Evolutionary conservation across 2,888 invertebrate genomes (phyloP).

Genomic region (Machimus atricapillus): DNA sequence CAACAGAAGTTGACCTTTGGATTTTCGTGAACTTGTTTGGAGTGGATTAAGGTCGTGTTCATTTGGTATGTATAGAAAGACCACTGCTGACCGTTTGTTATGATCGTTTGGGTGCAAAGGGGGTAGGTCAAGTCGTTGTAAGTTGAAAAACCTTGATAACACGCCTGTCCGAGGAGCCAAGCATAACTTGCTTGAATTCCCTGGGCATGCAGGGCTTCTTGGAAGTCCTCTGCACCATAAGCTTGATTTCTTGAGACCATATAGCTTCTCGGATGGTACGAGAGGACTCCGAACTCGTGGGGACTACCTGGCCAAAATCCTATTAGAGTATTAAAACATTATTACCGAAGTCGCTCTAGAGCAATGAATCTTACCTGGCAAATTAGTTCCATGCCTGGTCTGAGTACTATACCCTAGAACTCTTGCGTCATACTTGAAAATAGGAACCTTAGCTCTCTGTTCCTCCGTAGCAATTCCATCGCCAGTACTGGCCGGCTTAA

Average conservation of each 20-base stretch:
- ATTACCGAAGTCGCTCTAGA: neutral
- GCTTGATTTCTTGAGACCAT: slow-evolving; percentile 63
- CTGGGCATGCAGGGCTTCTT: slow-evolving; percentile 74
- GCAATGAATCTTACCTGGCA: slow-evolving; percentile 69
- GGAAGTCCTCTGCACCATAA: slow-evolving; percentile 66
- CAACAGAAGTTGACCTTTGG: slow-evolving; percentile 81
- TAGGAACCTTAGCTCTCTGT: slow-evolving; percentile 62
- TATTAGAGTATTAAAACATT: slow-evolving; percentile 53
- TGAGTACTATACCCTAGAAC: slow-evolving; percentile 67
- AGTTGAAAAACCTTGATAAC: slow-evolving; percentile 87
- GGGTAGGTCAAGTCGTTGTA: slow-evolving; percentile 92
- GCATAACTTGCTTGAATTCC: slow-evolving; percentile 81
- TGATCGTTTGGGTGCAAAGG: slow-evolving; percentile 82
- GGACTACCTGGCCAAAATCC: slow-evolving; percentile 86
- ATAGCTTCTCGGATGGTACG: slow-evolving; percentile 74
- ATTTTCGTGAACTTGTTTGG: slow-evolving; percentile 70
- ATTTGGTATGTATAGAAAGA: slow-evolving; percentile 91
- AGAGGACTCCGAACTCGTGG: slow-evolving; percentile 79
- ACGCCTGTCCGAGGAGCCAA: slow-evolving; percentile 81
- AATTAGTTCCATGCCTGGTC: slow-evolving; percentile 72
- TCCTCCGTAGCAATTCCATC: slow-evolving; percentile 62
- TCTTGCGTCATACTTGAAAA: slow-evolving; percentile 69
- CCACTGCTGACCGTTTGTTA: slow-evolving; percentile 88
- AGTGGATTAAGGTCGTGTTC: slow-evolving; percentile 79
- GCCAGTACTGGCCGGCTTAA: slow-evolving; percentile 71